These are phyloP conservation scores for Megalops cyprinoides DNA, from an alignment of 2,797 vertebrate species.

Conservation along the genomic window DNA sequence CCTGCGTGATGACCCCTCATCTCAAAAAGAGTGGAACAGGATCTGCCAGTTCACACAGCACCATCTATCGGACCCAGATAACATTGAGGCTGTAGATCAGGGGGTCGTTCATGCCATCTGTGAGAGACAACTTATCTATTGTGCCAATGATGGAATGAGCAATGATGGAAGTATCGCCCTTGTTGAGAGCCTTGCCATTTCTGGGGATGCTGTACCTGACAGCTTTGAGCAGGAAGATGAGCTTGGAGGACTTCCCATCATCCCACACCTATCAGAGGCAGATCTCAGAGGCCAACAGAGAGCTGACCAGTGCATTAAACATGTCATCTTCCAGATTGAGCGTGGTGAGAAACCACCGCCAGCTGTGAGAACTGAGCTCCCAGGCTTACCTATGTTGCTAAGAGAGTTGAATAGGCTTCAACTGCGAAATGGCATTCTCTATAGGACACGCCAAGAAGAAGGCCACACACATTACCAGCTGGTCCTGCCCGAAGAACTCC, in stretches of 20 bases:
- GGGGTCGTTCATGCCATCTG: constrained; percentile 14
- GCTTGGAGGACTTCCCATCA: not conserved
- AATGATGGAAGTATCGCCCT: too few relatives aligned
- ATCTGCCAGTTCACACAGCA: constrained; percentile 6
- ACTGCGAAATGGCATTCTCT: constrained; percentile 12
- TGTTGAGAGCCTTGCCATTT: too few relatives aligned
- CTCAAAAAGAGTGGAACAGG: constrained; percentile 21
- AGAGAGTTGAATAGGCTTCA: constrained; percentile 30
- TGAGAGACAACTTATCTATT: not conserved
- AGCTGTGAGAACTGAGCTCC: too few relatives aligned
- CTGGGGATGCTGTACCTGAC: constrained; percentile 7
- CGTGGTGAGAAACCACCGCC: too few relatives aligned
- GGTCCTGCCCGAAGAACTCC: constrained; percentile 1
- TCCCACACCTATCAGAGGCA: constrained; percentile 26
- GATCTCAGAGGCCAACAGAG: constrained; percentile 25
- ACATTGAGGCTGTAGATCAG: constrained; percentile 15
- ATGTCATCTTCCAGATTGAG: constrained; percentile 12
- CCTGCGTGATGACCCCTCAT: constrained; percentile 19
- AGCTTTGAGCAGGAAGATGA: too few relatives aligned
- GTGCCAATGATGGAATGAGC: too few relatives aligned
- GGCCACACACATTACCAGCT: constrained; percentile 21
- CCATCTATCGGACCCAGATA: constrained; percentile 18
- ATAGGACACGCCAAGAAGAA: not conserved
- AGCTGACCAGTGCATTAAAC: constrained; percentile 33
- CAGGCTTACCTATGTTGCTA: too few relatives aligned